Percentiles rank a stretch among this genome's conserved stretches.
phyloP scores from a whole-genome alignment of 23 tunicate genomes.

The Trididemnum nubilum region DNA sequence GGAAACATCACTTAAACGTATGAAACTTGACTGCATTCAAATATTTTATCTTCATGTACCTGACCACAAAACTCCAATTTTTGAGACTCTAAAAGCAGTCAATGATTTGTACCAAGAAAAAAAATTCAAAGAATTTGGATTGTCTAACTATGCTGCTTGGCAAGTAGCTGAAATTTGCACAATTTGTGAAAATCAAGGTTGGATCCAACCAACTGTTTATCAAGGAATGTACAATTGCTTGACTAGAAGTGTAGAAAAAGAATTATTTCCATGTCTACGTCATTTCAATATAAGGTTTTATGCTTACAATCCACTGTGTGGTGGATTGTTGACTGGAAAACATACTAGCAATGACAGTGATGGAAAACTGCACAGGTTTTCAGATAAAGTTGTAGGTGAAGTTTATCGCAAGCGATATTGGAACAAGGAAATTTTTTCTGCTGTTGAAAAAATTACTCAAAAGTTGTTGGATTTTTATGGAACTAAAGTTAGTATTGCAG shows the following conservation, averaged over 20 bases:
- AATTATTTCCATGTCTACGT: constrained; percentile 80
- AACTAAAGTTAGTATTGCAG: constrained; percentile 60
- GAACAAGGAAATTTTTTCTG: constrained; percentile 71
- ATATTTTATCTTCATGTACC: constrained; percentile 92
- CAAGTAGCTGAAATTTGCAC: constrained; percentile 74
- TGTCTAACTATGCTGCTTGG: constrained; percentile 97
- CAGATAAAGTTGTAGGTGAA: constrained; percentile 47
- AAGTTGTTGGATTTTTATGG: constrained; percentile 50
- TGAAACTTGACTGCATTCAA: constrained; percentile 53
- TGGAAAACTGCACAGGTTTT: constrained; percentile 76
- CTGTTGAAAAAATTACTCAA: constrained; percentile 52
- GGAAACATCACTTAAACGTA: constrained; percentile 66
- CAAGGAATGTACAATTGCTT: constrained; percentile 97
- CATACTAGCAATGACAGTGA: constrained; percentile 67
- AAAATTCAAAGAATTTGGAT: constrained; percentile 83
- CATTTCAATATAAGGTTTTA: constrained; percentile 72
- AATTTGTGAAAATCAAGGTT: constrained; percentile 75
- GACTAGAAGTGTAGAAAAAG: constrained; percentile 87
- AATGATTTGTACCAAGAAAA: constrained; percentile 75
- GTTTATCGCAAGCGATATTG: constrained; percentile 71
- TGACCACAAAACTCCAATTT: constrained; percentile 80
- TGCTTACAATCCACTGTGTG: constrained; percentile 84
- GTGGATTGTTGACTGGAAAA: constrained; percentile 92
- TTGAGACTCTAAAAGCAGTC: constrained; percentile 72
- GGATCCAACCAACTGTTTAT: constrained; percentile 85